Conservation (phyloP, 1,140 invertebrate genomes). For the Drosophila sp. region DNA sequence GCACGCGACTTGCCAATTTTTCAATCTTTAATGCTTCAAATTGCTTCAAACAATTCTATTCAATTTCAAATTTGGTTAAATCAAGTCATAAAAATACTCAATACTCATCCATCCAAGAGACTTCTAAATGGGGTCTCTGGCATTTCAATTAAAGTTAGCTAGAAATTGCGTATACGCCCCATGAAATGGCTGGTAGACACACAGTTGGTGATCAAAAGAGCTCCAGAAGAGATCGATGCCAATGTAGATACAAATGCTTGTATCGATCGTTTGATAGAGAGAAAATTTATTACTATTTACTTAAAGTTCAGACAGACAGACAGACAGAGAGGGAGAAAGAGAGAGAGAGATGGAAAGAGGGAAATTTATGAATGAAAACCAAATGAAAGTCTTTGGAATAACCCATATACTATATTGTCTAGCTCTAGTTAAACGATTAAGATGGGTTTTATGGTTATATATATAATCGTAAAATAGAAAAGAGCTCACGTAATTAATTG, state of each 20-base stretch:
- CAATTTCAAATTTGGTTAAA: constrained; percentile 63
- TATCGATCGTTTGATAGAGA: no score
- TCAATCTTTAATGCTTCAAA: constrained; percentile 31
- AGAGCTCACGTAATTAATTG: no score
- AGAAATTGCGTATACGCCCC: constrained; percentile 72
- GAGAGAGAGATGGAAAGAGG: not conserved
- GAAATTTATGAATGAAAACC: not conserved
- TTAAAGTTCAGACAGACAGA: not conserved
- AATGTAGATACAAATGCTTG: not conserved
- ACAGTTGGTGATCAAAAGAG: not conserved
- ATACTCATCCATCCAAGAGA: constrained; percentile 49
- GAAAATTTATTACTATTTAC: not conserved
- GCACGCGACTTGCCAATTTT: constrained; percentile 40
- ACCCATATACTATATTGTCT: no score
- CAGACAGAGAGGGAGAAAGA: not conserved
- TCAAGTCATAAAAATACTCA: constrained; percentile 67
- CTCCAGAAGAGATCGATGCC: not conserved
- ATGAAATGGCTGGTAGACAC: constrained; percentile 13
- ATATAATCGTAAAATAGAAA: no score
- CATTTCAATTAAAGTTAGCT: constrained; percentile 57
- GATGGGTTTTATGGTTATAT: no score
- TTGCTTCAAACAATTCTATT: constrained; percentile 14
- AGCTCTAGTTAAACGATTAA: no score
- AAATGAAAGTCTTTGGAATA: not conserved
- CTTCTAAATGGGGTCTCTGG: constrained; percentile 48